A percentile compares a stretch with the other conserved stretches of the same genome.
Evolutionary conservation across 1,140 invertebrate genomes (phyloP).

Genomic region (Aphelenchoides avenae): DNA sequence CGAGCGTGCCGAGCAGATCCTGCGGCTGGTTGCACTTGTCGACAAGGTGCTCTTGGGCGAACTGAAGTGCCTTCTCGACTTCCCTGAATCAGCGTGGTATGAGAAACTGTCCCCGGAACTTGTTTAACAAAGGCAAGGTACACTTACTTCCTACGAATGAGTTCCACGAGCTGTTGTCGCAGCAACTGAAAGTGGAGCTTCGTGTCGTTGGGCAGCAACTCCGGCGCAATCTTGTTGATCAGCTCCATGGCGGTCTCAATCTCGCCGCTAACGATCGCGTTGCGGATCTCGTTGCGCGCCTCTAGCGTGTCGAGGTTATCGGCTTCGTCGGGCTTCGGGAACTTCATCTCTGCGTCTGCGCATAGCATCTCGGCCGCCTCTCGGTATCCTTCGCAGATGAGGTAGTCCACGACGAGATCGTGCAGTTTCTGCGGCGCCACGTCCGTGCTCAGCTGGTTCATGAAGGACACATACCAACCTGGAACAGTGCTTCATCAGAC

Average conservation of each 20-base stretch:
- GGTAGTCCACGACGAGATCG: conserved; percentile 39
- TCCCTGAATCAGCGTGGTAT: too few species aligned
- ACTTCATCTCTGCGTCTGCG: conserved; percentile 16
- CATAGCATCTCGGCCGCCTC: conserved; percentile 28
- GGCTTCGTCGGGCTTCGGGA: conserved; percentile 7
- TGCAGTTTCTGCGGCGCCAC: conserved; percentile 35
- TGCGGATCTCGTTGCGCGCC: conserved; percentile 85
- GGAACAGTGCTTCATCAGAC: conserved; percentile 18
- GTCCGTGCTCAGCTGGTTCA: conserved; percentile 23
- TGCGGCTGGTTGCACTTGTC: conserved; percentile 35
- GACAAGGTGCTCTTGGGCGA: conserved; percentile 36
- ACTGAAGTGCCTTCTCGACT: conserved; percentile 37
- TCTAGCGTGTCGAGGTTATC: conserved; percentile 71
- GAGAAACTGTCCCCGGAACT: too few species aligned
- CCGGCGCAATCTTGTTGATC: conserved; percentile 88
- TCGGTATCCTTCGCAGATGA: conserved; percentile 34
- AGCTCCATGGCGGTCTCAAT: conserved; percentile 87
- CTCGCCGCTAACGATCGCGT: conserved; percentile 84
- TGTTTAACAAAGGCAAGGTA: conserved; percentile 18
- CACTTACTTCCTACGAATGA: conserved; percentile 36
- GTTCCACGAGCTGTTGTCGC: conserved; percentile 45
- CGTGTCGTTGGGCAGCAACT: conserved; percentile 86
- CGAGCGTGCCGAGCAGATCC: conserved; percentile 61
- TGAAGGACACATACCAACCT: conserved; percentile 38
- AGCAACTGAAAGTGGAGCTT: conserved; percentile 92